Evolutionary conservation across 2,888 invertebrate genomes (phyloP), one percentile per base, ranked within the genome.

Genomic region (Zootermopsis nevadensis): DNA sequence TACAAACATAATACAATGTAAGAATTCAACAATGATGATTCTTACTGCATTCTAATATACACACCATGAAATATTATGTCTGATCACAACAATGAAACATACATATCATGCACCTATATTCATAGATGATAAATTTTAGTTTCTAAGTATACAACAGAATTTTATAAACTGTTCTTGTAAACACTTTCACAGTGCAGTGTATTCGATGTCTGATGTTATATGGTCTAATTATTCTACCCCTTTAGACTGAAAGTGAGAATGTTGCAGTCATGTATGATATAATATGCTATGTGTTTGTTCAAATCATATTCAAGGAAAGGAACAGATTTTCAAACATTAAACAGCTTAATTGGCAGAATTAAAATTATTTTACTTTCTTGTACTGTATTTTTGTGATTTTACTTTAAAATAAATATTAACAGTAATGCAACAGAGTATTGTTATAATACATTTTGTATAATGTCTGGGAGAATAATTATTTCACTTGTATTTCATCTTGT

Each of bases 401-500:
- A n/a, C n/a, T 60, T 60, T 4, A 3, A 10, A 74, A 35, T 38
- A 38, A 38, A 74, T 74, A n/a, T 72, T 19, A 60, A 60, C 38
- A 22, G 3, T 12, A 74, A 38, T 42, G 74, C 19, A 38, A 33
- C 33, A 38, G 42, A 74, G 31, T 38, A 74, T 24, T 74, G 38
- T 35, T 2, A 35, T 33, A 38, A 38, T 33, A 74, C 35, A 19
- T 33, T 42, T 74, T 38, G 38, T 38, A 69, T 4, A 33, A 4
- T 69, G 30, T 69, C 33, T 69, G 69, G 27, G 15, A 69, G 69
- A 30, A 69, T 69, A 33, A 4, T 22, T 48, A 22, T 31, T 79
- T 66, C 60, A 79, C 79, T 79, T 79, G 66, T 66, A 66, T 66
- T 31, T 60, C 79, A 79, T 79, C 27, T 53, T 66, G 60, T 22